These are phyloP conservation scores for Oncopodura yosiiana DNA, from an alignment of 1,140 invertebrate species.

Conservation along the genomic window DNA sequence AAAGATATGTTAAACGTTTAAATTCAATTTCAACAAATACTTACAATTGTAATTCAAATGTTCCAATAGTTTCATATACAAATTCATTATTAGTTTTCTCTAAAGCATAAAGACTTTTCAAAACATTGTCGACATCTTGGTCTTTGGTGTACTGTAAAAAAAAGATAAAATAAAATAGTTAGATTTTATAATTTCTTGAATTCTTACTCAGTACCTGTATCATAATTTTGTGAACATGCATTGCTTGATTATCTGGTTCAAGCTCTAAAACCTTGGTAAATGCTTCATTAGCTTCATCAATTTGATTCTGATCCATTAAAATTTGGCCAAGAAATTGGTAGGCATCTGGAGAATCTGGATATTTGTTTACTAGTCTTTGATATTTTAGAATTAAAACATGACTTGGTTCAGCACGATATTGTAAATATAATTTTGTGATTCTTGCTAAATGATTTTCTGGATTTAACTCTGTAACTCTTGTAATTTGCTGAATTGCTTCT, in stretches of 20 bases:
- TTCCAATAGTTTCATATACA: slow-evolving; percentile 87
- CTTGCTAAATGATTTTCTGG: slow-evolving; percentile 6
- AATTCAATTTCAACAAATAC: not conserved
- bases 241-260: slow-evolving; percentile 73
- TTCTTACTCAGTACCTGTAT: too few relatives aligned
- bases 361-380: slow-evolving; percentile 46
- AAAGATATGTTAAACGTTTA: not conserved
- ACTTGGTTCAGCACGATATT: slow-evolving; percentile 5
- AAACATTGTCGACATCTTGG: slow-evolving; percentile 64
- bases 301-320: slow-evolving; percentile 69
- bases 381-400: not conserved
- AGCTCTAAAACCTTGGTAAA: slow-evolving; percentile 70
- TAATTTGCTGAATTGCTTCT: slow-evolving; percentile 43
- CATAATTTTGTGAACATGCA: slow-evolving; percentile 72
- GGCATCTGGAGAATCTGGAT: slow-evolving; percentile 72
- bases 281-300: slow-evolving; percentile 64
- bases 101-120: slow-evolving; percentile 67
- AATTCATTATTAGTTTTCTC: slow-evolving; percentile 85
- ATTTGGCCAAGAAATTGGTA: slow-evolving; percentile 70
- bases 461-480: slow-evolving; percentile 11
- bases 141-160: not conserved
- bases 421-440: not conserved
- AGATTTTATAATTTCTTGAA: not conserved
- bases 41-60: slow-evolving; percentile 84
- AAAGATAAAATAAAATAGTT: not conserved